Percentiles rank a stretch among this genome's conserved stretches.
Conservation (phyloP, 2,797 vertebrate genomes). For the Malurus splendens region DNA sequence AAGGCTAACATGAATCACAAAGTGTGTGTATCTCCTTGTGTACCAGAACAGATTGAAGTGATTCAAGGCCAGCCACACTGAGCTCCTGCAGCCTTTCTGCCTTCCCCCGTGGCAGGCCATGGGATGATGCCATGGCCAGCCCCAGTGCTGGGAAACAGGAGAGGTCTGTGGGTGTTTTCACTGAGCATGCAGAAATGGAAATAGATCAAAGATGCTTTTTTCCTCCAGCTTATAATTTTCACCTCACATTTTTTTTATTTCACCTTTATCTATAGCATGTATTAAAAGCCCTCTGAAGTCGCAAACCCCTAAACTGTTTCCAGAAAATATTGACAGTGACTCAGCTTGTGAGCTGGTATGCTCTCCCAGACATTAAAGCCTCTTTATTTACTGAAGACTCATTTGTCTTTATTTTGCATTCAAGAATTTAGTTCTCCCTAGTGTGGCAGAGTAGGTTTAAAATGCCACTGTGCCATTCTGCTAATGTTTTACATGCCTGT, state of each 20-base stretch:
- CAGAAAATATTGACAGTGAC: not conserved
- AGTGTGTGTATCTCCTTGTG: not conserved
- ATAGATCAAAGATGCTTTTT: not conserved
- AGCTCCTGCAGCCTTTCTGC: not conserved
- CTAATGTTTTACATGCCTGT: not conserved
- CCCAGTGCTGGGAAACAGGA: not conserved
- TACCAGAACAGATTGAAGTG: not conserved
- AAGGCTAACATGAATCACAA: not conserved
- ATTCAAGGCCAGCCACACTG: rapidly evolving
- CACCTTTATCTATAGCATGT: not conserved
- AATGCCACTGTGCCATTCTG: not conserved
- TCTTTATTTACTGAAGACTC: not conserved
- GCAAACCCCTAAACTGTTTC: not conserved
- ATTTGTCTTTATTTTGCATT: not conserved
- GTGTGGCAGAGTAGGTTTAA: not conserved
- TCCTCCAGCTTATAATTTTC: not conserved
- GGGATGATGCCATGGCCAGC: not conserved
- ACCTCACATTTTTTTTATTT: not conserved
- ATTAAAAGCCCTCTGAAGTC: rapidly evolving
- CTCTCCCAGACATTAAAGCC: not conserved
- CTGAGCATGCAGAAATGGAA: not conserved
- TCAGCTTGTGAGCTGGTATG: not conserved
- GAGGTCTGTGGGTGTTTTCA: not conserved
- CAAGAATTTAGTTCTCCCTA: not conserved
- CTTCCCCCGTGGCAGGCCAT: rapidly evolving